phyloP scores from a whole-genome alignment of 2,113 vertebrate genomes.

The Pteropus alecto region DNA sequence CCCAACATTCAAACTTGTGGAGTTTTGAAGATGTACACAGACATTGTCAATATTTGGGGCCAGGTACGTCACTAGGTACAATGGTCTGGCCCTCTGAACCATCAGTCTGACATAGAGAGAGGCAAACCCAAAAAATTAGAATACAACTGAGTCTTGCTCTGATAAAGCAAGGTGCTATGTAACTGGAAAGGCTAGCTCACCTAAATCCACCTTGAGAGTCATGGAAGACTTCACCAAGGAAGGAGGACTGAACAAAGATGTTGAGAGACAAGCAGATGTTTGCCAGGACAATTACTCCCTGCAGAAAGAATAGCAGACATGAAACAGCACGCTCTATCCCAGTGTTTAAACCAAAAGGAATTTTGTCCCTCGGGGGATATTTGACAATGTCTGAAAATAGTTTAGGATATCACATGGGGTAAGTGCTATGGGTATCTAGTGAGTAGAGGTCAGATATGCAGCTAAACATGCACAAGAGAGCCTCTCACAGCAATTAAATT shows the following conservation, averaged over 20 bases:
- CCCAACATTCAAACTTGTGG: neutral
- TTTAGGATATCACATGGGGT: neutral
- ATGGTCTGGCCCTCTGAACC: neutral
- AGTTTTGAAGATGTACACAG: neutral
- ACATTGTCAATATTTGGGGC: neutral
- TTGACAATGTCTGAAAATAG: neutral
- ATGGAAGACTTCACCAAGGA: neutral
- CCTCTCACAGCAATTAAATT: neutral
- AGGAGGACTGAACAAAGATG: neutral
- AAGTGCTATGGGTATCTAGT: neutral
- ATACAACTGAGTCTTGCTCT: neutral
- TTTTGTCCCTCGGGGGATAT: neutral
- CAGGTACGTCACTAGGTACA: neutral
- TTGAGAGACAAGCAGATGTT: neutral
- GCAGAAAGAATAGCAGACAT: neutral
- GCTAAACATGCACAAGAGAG: neutral
- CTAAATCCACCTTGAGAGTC: neutral
- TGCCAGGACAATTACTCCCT: neutral
- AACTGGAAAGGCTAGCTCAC: neutral
- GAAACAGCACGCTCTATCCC: neutral
- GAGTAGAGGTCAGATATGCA: neutral
- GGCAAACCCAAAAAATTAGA: neutral
- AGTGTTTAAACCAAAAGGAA: neutral
- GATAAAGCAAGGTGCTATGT: neutral
- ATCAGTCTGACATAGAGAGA: neutral